A percentile compares a stretch with the other conserved stretches of the same genome.
These are phyloP conservation scores for Coecobrya sp. DNA, from an alignment of 2,888 invertebrate species.

Conservation along the genomic window DNA sequence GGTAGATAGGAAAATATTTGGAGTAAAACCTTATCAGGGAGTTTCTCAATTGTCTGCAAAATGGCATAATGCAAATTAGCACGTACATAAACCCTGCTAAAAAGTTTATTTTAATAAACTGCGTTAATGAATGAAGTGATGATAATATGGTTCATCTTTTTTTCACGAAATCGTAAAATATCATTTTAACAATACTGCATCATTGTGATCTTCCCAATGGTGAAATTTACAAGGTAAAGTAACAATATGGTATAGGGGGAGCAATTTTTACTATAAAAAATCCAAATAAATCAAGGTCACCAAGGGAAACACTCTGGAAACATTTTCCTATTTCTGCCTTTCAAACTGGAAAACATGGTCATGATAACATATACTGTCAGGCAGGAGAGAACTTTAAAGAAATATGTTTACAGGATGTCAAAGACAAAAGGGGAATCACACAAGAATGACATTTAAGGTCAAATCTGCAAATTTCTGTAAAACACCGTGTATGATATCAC, in stretches of 20 bases:
- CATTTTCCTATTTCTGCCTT: not conserved
- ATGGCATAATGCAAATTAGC: not conserved
- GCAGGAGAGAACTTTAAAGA: not conserved
- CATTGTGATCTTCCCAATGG: not conserved
- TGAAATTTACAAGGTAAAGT: not conserved
- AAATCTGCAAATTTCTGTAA: not conserved
- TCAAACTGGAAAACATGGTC: not conserved
- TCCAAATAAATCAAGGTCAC: conserved; percentile 38
- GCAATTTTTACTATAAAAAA: conserved; percentile 14
- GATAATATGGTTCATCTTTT: conserved; percentile 73
- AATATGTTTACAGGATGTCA: not conserved
- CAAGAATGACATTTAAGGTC: not conserved
- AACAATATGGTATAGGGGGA: not conserved
- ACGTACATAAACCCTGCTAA: too few relatives aligned
- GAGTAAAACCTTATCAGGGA: conserved; percentile 98
- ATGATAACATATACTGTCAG: not conserved
- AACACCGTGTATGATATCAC: not conserved
- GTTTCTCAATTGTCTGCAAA: conserved; percentile 96
- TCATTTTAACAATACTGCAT: not conserved
- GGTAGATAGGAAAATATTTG: conserved; percentile 97
- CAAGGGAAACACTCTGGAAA: conserved; percentile 49
- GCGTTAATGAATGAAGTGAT: not conserved
- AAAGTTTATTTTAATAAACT: not conserved
- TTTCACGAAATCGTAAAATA: not conserved
- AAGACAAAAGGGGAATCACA: conserved; percentile 2